Base-by-base conservation (phyloP, 1,140 invertebrate species). In the Drosophila ohnishii region DNA sequence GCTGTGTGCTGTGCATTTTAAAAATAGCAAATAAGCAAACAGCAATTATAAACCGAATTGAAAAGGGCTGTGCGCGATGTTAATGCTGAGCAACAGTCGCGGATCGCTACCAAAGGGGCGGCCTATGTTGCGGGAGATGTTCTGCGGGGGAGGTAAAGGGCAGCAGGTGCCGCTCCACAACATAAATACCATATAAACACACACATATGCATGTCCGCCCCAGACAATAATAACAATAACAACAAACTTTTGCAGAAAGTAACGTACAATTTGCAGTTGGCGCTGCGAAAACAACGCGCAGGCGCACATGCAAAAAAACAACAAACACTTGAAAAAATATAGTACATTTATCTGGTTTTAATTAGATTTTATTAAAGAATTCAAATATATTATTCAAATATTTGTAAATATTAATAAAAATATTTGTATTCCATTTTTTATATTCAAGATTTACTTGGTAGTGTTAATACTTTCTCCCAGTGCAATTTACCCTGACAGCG, bases 11-110 rank as follows among this genome's bases (percentile, higher is more conserved):
- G 72, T 55, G 65, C 58, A 80, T 75, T 75, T 78, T 85, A 86
- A 86, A 87, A 86, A 86, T 86, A 86, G 83, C 83, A 65, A 86
- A 86, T 69, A 69, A 50, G 44, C 39, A 67, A 70, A 62, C 73
- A 88, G 67, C 84, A 88, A 84, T 87, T 87, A 84, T 87, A 88
- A 72, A 71, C 34, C 69, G 65, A 71, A 87, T 87, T 84, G 83
- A 80, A 87, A 55, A 84, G 83, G 84, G 84, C 80, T 88, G 84
- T 83, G 84, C 84, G 84, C 83, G 83, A 82, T 85, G 80, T 64
- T 76, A 88, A 88, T 87, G 84, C 71, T 73, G 78, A 78, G 56
- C 42, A 56, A 45, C 30, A 65, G 35, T 69, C 34, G 63, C 58
- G 58, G 61, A 64, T 61, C 37, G 56, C 51, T 55, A 37, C 51